A percentile compares a stretch with the other conserved stretches of the same genome.
phyloP scores from a whole-genome alignment of 2,888 invertebrate genomes.

The Anorthoa munda region DNA sequence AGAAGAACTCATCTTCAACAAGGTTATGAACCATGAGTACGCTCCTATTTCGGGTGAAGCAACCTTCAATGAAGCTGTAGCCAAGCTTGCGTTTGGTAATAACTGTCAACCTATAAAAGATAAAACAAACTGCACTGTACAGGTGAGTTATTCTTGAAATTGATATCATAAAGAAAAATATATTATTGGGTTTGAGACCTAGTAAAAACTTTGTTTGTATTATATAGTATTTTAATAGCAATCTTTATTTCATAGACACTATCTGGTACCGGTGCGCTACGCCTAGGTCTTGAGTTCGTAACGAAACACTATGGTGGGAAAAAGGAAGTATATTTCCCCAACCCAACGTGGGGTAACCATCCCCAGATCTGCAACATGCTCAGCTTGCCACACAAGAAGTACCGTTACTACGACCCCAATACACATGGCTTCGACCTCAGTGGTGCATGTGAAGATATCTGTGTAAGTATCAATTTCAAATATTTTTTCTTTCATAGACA shows the following conservation, averaged over 20 bases:
- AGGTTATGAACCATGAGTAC: constrained; percentile 97
- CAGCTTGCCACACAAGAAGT: constrained; percentile 96
- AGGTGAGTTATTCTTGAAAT: constrained; percentile 82
- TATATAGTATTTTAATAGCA: too few species aligned
- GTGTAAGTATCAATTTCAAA: constrained; percentile 87
- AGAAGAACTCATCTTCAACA: constrained; percentile 93
- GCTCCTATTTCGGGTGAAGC: constrained; percentile 97
- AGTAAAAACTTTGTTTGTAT: constrained; percentile 3
- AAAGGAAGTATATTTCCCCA: constrained; percentile 97
- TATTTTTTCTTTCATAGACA: too few species aligned
- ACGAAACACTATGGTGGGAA: constrained; percentile 94
- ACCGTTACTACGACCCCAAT: constrained; percentile 98
- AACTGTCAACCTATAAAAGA: constrained; percentile 92
- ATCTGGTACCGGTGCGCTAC: constrained; percentile 99
- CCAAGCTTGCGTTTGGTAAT: constrained; percentile 97
- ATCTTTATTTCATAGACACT: constrained; percentile 92
- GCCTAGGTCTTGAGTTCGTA: constrained; percentile 97
- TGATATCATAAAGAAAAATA: neutral
- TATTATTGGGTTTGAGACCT: neutral
- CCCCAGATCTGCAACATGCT: constrained; percentile 97
- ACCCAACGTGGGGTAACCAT: constrained; percentile 99
- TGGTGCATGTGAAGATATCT: constrained; percentile 97
- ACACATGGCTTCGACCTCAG: constrained; percentile 98
- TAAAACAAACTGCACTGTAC: constrained; percentile 94
- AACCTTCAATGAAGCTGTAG: constrained; percentile 96